Evolutionary conservation across 1,140 invertebrate genomes (phyloP).

Genomic region (Leptinotarsa lineolata): DNA sequence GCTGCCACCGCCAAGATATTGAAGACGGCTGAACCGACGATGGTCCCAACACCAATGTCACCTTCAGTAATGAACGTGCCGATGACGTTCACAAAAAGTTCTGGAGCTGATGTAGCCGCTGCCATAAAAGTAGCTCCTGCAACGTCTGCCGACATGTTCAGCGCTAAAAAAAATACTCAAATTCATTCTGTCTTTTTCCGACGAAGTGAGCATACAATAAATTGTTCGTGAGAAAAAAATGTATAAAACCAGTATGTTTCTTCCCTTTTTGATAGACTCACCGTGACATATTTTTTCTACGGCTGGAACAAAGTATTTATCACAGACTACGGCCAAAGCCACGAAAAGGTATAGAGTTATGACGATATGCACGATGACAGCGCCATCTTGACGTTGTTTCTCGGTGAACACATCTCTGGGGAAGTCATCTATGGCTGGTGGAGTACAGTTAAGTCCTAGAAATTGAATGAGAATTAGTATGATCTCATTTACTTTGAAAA

Average conservation of each 20-base stretch:
- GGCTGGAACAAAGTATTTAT: slow-evolving; percentile 87
- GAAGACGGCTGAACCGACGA: slow-evolving; percentile 95
- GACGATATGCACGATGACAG: slow-evolving; percentile 80
- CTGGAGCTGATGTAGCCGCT: slow-evolving; percentile 89
- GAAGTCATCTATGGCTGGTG: slow-evolving; percentile 85
- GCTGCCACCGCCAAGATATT: slow-evolving; percentile 92
- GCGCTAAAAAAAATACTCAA: slow-evolving; percentile 60
- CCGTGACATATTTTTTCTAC: slow-evolving; percentile 89
- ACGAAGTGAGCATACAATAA: no score
- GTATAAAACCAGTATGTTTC: neutral
- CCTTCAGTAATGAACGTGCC: slow-evolving; percentile 89
- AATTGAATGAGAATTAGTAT: neutral
- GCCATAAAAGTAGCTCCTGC: slow-evolving; percentile 95
- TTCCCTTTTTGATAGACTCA: slow-evolving; percentile 53
- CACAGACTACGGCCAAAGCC: slow-evolving; percentile 84
- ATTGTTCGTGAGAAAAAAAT: no score
- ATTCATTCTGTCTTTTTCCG: neutral
- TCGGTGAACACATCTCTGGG: slow-evolving; percentile 81
- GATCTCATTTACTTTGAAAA: no score
- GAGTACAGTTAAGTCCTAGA: slow-evolving; percentile 79
- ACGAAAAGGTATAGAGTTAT: slow-evolving; percentile 85
- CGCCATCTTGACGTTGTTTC: slow-evolving; percentile 76
- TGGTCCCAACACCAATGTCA: slow-evolving; percentile 88
- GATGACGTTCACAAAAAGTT: slow-evolving; percentile 91
- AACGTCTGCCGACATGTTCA: slow-evolving; percentile 83